phyloP scores from a whole-genome alignment of 2,797 vertebrate genomes.

The Dendrocincla tyrannina region DNA sequence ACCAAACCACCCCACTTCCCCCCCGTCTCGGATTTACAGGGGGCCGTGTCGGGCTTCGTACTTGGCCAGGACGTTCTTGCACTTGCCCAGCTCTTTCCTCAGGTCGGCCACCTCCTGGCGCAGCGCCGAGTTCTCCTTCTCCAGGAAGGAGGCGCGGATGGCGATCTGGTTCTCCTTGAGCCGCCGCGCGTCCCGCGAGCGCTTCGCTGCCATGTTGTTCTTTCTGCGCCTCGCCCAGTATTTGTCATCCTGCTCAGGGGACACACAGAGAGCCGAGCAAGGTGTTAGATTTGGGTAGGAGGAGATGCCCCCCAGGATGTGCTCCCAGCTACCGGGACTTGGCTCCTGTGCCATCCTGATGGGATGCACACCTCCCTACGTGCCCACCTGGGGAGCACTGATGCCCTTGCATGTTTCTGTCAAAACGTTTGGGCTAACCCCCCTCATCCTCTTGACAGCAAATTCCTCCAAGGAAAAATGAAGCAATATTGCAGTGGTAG shows the following conservation, averaged over 20 bases:
- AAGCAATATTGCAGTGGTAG: not conserved
- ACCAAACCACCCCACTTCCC: not conserved
- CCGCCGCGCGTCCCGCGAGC: slow-evolving; percentile 91
- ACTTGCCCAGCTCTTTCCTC: slow-evolving; percentile 94
- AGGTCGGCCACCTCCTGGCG: slow-evolving; percentile 92
- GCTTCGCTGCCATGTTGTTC: slow-evolving; percentile 98
- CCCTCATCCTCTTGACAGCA: not conserved
- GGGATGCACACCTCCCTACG: accelerated
- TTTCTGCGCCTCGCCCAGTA: slow-evolving; percentile 98
- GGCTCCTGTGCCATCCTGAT: accelerated
- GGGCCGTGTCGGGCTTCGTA: slow-evolving; percentile 91
- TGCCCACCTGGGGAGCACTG: not conserved
- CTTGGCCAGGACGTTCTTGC: slow-evolving; percentile 93
- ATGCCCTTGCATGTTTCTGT: not conserved
- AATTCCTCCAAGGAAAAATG: not conserved
- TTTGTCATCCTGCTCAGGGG: slow-evolving; percentile 89
- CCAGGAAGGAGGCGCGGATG: slow-evolving; percentile 93
- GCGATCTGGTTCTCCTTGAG: slow-evolving; percentile 99
- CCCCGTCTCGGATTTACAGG: slow-evolving; percentile 75
- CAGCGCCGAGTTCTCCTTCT: slow-evolving; percentile 95
- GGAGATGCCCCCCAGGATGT: not conserved
- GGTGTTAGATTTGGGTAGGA: slow-evolving; percentile 66
- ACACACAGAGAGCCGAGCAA: slow-evolving; percentile 48
- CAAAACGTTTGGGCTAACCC: not conserved
- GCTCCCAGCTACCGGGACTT: not conserved